Base-by-base conservation (phyloP, 30 jellyfish, hydroid and myxozoan species). In the Chironex yamaguchii region DNA sequence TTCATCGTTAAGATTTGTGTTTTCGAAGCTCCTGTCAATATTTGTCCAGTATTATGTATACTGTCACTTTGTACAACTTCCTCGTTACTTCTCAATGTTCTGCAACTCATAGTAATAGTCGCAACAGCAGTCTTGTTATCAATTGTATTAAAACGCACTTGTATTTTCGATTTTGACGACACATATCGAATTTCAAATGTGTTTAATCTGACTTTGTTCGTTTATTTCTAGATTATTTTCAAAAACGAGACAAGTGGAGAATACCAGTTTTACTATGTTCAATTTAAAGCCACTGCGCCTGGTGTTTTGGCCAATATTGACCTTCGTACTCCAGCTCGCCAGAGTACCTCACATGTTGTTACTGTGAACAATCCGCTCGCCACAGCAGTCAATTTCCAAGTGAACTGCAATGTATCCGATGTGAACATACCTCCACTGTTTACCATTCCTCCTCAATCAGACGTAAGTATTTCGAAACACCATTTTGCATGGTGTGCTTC, bases 361-460 rank as follows among this genome's bases (percentile, higher is more conserved):
- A 84, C 97, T 1, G 85, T 95, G 4, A 63, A 81, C 79, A 95
- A 95, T 65, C 99, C 99, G 2, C 58, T 95, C 71, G 86, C 63
- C 34, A 84, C 85, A 2, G 93, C 95, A 23, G 97, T 95, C 69
- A 90, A 71, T 49, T 89, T 95, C 62, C 97, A 84, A 73, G 88
- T 94, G 58, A 95, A 82, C 63, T 95, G 99, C 89, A 95, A 79
- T 79, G 81, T 83, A n/a, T 96, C 78, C 33, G 99, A 95, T 26
- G 81, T 95, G 29, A 95, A 91, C 69, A 71, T 95, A 4, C 99
- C 99, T 12, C 99, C 99, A 14, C 99, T 89, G 91, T 79, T 92
- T 54, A 90, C 93, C 14, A 87, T 95, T 68, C 97, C 99, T n/a
- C 96, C 99, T 54, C 97, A 89, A 71, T 95, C 99, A 4, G 96